Percentiles rank a stretch among this genome's conserved stretches.
Evolutionary conservation across 2,797 vertebrate species (phyloP).

Genomic region (Arvicola amphibius): DNA sequence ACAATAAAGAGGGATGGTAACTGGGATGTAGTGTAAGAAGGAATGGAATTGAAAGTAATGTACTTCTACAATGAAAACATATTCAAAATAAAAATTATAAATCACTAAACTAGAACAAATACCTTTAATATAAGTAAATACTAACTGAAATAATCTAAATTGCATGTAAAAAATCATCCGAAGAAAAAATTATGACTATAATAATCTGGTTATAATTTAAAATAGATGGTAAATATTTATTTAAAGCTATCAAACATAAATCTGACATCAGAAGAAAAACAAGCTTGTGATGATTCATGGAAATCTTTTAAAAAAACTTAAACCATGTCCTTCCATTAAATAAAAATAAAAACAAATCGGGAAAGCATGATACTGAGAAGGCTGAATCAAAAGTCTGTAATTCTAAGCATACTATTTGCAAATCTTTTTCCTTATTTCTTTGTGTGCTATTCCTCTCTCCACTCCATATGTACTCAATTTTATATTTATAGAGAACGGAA

Average conservation of each 20-base stretch:
- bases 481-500: slow-evolving; percentile 21
- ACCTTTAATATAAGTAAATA: slow-evolving; percentile 35
- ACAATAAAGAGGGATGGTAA: neutral
- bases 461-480: neutral
- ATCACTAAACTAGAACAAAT: slow-evolving; percentile 1
- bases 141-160: neutral
- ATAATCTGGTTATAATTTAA: neutral
- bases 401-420: neutral
- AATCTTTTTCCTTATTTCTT: neutral
- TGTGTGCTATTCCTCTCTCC: neutral
- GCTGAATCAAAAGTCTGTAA: neutral
- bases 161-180: neutral
- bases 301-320: neutral
- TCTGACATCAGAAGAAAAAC: slow-evolving; percentile 10
- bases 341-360: slow-evolving; percentile 11
- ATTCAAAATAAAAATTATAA: neutral
- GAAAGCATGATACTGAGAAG: neutral
- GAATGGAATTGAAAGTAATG: neutral
- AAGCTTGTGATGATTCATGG: neutral
- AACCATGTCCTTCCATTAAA: neutral
- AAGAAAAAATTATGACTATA: neutral
- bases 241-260: neutral
- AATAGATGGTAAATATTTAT: neutral
- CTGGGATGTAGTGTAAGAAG: neutral
- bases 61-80: neutral